These are phyloP conservation scores for Venusia cambrica DNA, from an alignment of 2,888 invertebrate species.

Conservation along the genomic window DNA sequence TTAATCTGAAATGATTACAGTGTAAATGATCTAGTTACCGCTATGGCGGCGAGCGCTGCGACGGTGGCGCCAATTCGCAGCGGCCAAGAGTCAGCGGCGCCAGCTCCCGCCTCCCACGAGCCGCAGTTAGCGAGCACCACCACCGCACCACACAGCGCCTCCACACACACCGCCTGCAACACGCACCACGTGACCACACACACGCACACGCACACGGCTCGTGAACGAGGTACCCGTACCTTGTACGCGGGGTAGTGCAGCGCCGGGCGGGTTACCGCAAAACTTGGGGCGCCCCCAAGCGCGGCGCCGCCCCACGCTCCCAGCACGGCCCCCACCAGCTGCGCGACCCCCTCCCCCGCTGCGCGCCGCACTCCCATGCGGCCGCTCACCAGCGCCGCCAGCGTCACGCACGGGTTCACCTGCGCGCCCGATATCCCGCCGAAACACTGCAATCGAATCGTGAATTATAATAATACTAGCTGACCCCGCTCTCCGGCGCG, in stretches of 20 bases:
- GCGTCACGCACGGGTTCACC: slow-evolving; percentile 87
- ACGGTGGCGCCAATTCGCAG: slow-evolving; percentile 84
- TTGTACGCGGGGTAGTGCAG: slow-evolving; percentile 1
- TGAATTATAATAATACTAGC: not conserved
- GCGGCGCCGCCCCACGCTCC: too few relatives aligned
- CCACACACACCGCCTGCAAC: slow-evolving; percentile 82
- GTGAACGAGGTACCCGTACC: too few relatives aligned
- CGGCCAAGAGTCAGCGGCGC: slow-evolving; percentile 83
- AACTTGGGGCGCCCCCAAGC: too few relatives aligned
- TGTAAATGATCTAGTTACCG: too few relatives aligned
- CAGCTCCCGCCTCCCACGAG: slow-evolving; percentile 84
- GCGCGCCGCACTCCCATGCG: slow-evolving; percentile 71
- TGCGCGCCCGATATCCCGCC: slow-evolving; percentile 89
- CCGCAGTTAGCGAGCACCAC: slow-evolving; percentile 85
- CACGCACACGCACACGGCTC: slow-evolving; percentile 14
- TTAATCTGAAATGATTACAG: too few relatives aligned
- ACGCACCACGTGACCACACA: too few relatives aligned
- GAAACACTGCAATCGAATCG: slow-evolving; percentile 76
- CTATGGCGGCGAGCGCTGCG: slow-evolving; percentile 82
- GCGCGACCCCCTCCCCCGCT: slow-evolving; percentile 82
- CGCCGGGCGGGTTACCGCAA: slow-evolving; percentile 13
- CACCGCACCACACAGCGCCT: slow-evolving; percentile 82
- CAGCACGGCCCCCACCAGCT: slow-evolving; percentile 83
- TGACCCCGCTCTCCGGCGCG: not conserved
- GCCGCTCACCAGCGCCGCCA: slow-evolving; percentile 82